Conservation (phyloP, 2,113 vertebrate species). For the Triplophysa tibetana region DNA sequence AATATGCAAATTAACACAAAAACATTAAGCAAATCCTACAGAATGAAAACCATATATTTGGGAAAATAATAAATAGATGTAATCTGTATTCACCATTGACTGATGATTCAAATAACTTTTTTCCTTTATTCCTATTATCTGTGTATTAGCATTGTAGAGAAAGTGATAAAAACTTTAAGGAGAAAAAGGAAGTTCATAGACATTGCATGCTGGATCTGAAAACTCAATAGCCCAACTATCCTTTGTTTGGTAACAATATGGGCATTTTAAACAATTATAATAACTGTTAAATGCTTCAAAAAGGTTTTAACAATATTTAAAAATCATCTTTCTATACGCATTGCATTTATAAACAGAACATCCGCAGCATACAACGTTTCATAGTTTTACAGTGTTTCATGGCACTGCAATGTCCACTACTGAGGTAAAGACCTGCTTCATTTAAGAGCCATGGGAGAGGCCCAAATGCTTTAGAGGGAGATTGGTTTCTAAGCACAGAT, state of each 20-base stretch:
- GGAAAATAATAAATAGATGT: too few relatives aligned
- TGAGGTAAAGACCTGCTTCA: slow-evolving; percentile 8
- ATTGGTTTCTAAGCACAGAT: slow-evolving; percentile 45
- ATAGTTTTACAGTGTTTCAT: slow-evolving; percentile 7
- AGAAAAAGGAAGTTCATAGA: neutral
- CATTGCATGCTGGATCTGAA: too few relatives aligned
- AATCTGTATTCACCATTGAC: too few relatives aligned
- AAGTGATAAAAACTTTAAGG: neutral
- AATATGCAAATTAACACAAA: too few relatives aligned
- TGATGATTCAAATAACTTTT: too few relatives aligned
- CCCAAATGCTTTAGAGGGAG: slow-evolving; percentile 31
- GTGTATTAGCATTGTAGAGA: too few relatives aligned
- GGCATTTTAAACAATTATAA: neutral
- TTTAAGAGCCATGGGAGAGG: slow-evolving; percentile 10
- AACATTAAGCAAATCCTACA: too few relatives aligned
- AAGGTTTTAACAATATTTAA: neutral
- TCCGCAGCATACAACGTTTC: neutral
- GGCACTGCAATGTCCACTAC: neutral
- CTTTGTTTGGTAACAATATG: neutral
- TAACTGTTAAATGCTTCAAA: slow-evolving; percentile 2
- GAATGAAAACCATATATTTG: too few relatives aligned
- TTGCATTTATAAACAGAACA: neutral
- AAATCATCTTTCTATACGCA: neutral
- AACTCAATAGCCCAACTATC: too few relatives aligned
- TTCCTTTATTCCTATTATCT: too few relatives aligned